phyloP scores from a whole-genome alignment of 2,113 vertebrate genomes.

The Vulpes vulpes region DNA sequence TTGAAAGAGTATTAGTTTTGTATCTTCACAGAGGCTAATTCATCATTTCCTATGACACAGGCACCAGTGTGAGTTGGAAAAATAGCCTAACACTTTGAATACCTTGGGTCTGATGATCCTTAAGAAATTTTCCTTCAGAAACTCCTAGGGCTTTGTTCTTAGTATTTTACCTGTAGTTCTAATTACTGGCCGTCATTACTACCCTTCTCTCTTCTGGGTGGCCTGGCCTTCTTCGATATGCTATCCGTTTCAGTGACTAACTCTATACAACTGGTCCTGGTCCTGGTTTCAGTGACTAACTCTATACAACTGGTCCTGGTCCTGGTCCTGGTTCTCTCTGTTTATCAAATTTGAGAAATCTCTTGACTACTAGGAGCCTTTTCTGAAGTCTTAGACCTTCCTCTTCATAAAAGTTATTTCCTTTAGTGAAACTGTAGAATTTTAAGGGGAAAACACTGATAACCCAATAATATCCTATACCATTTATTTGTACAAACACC shows the following conservation, averaged over 20 bases:
- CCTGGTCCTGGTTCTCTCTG: neutral
- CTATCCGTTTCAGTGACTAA: neutral
- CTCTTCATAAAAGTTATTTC: neutral
- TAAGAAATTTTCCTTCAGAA: neutral
- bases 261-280: neutral
- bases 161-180: neutral
- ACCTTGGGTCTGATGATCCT: neutral
- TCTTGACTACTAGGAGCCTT: constrained; percentile 3
- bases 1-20: neutral
- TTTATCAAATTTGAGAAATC: constrained; percentile 16
- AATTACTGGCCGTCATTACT: neutral
- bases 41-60: neutral
- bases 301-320: neutral
- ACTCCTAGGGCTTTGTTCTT: neutral
- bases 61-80: neutral
- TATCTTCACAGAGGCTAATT: neutral
- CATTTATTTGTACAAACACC: constrained; percentile 16
- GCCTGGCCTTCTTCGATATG: neutral
- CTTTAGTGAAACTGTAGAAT: constrained; percentile 4
- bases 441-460: constrained; percentile 5
- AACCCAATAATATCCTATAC: neutral
- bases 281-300: neutral
- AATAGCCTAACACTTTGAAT: neutral
- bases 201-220: neutral
- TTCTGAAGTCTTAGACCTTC: neutral